A percentile compares a stretch with the other conserved stretches of the same genome.
These are phyloP conservation scores for Camponotus fellah DNA, from an alignment of 2,888 invertebrate species.

Conservation along the genomic window DNA sequence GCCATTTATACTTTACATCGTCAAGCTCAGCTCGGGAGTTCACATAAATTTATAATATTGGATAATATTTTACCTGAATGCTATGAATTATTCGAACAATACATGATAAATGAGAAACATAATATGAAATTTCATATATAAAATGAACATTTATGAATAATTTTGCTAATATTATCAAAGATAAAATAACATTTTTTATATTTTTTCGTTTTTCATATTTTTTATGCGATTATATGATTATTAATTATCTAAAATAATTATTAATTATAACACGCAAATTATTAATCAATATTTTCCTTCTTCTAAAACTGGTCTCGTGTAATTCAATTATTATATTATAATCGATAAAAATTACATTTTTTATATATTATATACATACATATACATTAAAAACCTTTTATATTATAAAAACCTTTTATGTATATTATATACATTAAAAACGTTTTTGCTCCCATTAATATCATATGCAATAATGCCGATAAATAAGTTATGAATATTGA, in stretches of 20 bases:
- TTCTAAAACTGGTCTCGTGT: neutral
- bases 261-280: neutral
- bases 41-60: constrained; percentile 13
- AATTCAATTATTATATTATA: neutral
- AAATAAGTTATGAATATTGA: neutral
- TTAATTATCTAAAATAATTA: neutral
- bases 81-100: neutral
- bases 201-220: neutral
- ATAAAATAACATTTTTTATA: neutral
- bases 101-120: neutral
- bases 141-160: constrained; percentile 23
- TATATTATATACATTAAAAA: neutral
- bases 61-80: constrained; percentile 4
- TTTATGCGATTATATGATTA: neutral
- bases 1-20: constrained; percentile 7
- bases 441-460: neutral
- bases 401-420: neutral
- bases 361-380: neutral
- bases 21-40: constrained; percentile 12
- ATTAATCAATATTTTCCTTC: neutral
- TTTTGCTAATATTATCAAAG: neutral
- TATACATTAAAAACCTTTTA: no score
- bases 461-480: neutral
- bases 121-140: neutral
- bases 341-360: neutral